phyloP scores from a whole-genome alignment of 64 coral and sea anemone genomes.

The Stylophora pistillata region DNA sequence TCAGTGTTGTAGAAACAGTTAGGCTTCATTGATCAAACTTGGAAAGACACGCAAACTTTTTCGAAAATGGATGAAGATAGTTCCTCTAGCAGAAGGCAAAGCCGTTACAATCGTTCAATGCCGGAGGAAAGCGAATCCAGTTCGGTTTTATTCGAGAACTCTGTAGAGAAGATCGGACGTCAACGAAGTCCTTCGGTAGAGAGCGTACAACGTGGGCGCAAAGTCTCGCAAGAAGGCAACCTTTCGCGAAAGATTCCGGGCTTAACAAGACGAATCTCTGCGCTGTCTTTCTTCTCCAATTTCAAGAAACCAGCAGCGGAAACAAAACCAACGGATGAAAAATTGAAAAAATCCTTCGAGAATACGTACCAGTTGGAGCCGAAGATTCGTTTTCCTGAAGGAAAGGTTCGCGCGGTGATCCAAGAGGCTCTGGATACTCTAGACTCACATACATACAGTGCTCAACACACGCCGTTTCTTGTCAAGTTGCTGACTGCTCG shows the following conservation, averaged over 20 bases:
- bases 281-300: neutral
- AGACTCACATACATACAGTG: conserved; percentile 28
- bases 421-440: conserved; percentile 55
- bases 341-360: conserved; percentile 7
- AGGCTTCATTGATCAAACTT: neutral
- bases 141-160: neutral
- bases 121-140: conserved; percentile 4
- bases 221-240: neutral
- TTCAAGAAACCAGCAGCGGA: conserved; percentile 4
- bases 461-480: conserved; percentile 26
- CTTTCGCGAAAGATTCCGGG: neutral
- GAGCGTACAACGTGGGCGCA: neutral
- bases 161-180: neutral
- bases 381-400: conserved; percentile 51
- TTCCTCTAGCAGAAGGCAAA: neutral
- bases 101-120: neutral
- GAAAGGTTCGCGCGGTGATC: conserved; percentile 54
- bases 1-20: neutral
- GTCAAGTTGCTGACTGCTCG: conserved; percentile 66
- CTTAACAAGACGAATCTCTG: neutral
- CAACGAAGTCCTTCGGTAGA: neutral
- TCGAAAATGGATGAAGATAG: neutral
- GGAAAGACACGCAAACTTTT: neutral
- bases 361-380: conserved; percentile 68
- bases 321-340: neutral